Evolutionary conservation across 2,797 vertebrate genomes (phyloP).

Genomic region (Phaenicophaeus curvirostris): DNA sequence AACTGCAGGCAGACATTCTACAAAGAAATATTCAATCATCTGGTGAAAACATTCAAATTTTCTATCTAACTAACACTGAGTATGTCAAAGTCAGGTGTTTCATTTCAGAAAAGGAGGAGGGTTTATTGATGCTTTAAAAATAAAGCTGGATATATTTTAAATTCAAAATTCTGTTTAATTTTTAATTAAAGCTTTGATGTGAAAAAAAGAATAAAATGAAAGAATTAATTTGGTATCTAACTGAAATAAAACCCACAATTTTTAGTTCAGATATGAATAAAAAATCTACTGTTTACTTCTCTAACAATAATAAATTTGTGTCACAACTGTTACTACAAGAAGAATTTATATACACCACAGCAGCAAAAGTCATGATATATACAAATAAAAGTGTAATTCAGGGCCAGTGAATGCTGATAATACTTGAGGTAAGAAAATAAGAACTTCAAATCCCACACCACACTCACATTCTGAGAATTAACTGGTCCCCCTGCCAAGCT

Average conservation of each 20-base stretch:
- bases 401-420: neutral
- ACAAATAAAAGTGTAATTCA: neutral
- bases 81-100: neutral
- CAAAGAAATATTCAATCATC: neutral
- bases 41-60: neutral
- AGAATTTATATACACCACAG: neutral
- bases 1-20: neutral
- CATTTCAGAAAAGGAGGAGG: neutral
- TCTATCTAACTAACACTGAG: neutral
- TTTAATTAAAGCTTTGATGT: neutral
- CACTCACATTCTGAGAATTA: conserved; percentile 13
- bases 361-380: neutral
- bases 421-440: neutral
- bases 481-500: conserved; percentile 10
- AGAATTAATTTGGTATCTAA: neutral
- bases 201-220: neutral
- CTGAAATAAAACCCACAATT: neutral
- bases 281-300: neutral
- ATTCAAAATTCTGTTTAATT: neutral
- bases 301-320: neutral
- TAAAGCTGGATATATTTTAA: neutral
- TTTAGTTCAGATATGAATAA: neutral
- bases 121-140: neutral
- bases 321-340: neutral
- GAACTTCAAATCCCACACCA: neutral